Evolutionary conservation across 2,888 invertebrate genomes (phyloP).

Genomic region (Subacronicta megacephala): DNA sequence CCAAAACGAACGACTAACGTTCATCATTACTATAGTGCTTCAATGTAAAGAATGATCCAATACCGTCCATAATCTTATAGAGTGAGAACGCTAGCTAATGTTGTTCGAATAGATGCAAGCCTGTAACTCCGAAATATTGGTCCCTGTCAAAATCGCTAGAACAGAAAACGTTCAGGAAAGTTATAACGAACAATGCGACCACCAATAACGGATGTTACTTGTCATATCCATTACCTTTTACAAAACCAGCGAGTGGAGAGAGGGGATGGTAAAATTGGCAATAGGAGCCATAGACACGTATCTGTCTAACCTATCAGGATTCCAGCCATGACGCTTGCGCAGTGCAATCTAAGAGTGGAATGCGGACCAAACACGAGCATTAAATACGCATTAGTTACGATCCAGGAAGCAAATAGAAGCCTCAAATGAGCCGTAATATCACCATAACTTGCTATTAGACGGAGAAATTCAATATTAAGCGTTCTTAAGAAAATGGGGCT

Average conservation of each 20-base stretch:
- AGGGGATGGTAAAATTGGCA: not conserved
- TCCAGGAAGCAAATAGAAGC: slow-evolving; percentile 46
- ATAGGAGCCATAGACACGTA: not conserved
- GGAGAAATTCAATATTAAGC: slow-evolving; percentile 28
- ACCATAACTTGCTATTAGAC: slow-evolving; percentile 27
- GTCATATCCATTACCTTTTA: not conserved
- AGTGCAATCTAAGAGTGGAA: slow-evolving; percentile 35
- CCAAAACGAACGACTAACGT: too few species aligned
- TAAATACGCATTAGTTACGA: slow-evolving; percentile 61
- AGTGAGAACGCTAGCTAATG: too few species aligned
- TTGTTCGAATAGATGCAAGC: too few species aligned
- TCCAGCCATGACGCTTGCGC: slow-evolving; percentile 23
- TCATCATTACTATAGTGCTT: too few species aligned
- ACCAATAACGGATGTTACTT: too few species aligned
- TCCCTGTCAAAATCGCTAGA: too few species aligned
- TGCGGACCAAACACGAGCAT: slow-evolving; percentile 52
- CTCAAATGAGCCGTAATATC: slow-evolving; percentile 50
- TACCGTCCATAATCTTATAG: too few species aligned
- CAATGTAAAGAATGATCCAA: too few species aligned
- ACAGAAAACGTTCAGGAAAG: too few species aligned
- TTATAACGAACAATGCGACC: too few species aligned
- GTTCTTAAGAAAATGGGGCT: slow-evolving; percentile 9
- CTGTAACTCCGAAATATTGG: too few species aligned
- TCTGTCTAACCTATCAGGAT: slow-evolving; percentile 11
- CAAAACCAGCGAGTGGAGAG: not conserved